A percentile compares a stretch with the other conserved stretches of the same genome.
These are phyloP conservation scores for Microcebus jonahi DNA, from an alignment of 2,113 vertebrate genomes.

Conservation along the genomic window DNA sequence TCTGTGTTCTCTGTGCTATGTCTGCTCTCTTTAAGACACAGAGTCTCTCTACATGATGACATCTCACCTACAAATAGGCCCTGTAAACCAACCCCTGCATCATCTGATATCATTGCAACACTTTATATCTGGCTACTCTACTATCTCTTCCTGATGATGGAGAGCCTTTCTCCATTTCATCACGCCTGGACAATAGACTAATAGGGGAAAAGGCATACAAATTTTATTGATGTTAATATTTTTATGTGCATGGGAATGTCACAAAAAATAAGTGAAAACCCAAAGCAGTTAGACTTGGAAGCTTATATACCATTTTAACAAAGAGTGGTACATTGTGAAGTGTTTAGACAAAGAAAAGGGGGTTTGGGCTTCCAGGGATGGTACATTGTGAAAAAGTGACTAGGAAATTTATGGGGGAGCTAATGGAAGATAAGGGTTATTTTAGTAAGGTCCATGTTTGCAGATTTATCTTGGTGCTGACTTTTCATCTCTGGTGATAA, in stretches of 20 bases:
- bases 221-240: not conserved
- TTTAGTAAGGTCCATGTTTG: not conserved
- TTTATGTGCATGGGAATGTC: not conserved
- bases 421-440: not conserved
- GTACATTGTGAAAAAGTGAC: not conserved
- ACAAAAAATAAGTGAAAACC: not conserved
- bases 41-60: not conserved
- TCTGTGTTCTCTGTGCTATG: not conserved
- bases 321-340: not conserved
- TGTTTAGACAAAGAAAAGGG: not conserved
- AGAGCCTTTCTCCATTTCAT: not conserved
- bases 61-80: not conserved
- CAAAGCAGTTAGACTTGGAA: not conserved
- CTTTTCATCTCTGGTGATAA: not conserved
- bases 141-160: not conserved
- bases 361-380: not conserved
- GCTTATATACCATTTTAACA: not conserved
- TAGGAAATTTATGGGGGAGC: not conserved
- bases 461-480: not conserved
- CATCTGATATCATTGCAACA: not conserved
- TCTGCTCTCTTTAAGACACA: not conserved
- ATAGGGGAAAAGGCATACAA: not conserved
- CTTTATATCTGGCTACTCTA: not conserved
- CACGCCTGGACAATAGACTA: not conserved
- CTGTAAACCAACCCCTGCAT: not conserved